Evolutionary conservation across 2,113 vertebrate species (phyloP).

Genomic region (Cricetomys ansorgei): DNA sequence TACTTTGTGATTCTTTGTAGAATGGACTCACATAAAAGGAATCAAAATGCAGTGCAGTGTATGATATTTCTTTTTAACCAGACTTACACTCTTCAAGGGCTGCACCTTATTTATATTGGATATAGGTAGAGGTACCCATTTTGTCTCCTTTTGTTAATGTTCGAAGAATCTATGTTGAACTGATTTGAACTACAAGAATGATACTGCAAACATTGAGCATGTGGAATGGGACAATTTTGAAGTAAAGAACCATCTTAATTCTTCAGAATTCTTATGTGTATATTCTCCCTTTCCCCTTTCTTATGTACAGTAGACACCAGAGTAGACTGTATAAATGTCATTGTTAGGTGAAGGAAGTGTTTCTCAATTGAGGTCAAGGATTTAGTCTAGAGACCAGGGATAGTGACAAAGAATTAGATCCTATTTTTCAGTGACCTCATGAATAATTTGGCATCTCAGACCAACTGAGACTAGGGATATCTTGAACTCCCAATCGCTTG

Average conservation of each 20-base stretch:
- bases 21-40: constrained; percentile 5
- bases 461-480: neutral
- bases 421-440: neutral
- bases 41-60: neutral
- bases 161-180: neutral
- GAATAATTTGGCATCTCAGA: neutral
- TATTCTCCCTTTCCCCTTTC: neutral
- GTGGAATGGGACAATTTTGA: neutral
- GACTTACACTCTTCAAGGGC: neutral
- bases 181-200: neutral
- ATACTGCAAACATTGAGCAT: neutral
- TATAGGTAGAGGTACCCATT: neutral
- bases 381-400: neutral
- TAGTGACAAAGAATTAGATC: neutral
- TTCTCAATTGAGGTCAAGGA: neutral
- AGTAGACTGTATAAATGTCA: neutral
- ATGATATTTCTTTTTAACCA: constrained; percentile 15
- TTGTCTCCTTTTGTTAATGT: neutral
- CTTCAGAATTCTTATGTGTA: neutral
- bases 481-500: neutral
- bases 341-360: rapidly evolving
- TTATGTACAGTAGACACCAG: neutral
- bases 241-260: neutral
- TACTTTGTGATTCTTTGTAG: neutral
- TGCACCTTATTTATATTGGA: neutral